Base-by-base conservation (phyloP, 2,113 vertebrate species). In the Cynoglossus semilaevis region DNA sequence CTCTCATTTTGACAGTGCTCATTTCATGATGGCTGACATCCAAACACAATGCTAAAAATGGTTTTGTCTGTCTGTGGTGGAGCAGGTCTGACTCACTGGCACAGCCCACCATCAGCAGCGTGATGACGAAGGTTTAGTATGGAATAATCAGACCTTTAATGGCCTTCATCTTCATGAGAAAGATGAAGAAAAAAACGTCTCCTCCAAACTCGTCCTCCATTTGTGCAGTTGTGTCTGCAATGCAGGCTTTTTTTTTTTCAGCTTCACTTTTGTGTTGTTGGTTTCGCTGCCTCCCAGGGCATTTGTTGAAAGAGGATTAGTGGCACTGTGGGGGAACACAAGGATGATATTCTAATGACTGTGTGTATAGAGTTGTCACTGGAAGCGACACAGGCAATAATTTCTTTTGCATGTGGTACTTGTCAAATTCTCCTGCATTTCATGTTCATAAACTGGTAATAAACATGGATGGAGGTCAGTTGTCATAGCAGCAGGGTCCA, bases 251-350 rank as follows among this genome's bases (percentile, higher is more conserved):
- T 53, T 7, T 47, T 18, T n/a, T 40, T 15, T 37, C 41, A 76
- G 63, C 72, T 6, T 29, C 69, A 19, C 58, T 70, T 71, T 84
- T 84, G 77, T 85, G 66, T 77, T 68, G 56, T 70, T 68, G 55
- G 76, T 85, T 67, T 77, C 67, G 14, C 60, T 43, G 22, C 76
- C 58, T 80, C 85, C 72, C 61, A 63, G 63, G 77, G 77, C 79
- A 73, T 84, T 80, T 72, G 81, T 73, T 71, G 71, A 80, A 85
- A 78, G 77, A 81, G 83, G 77, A 86, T 86, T 87, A 83, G 64
- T 58, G 80, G 44, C 37, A 14, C 76, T 45, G 40, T 17, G 53
- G 85, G 83, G 70, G 83, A 63, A 70, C 63, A 14, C 51, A 74
- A 58, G 64, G 76, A 68, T 72, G 79, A 74, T 81, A 80, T 70